Percentiles rank a stretch among this genome's conserved stretches.
Evolutionary conservation across 2,113 vertebrate genomes (phyloP).

Genomic region (Tetrao urogallus): DNA sequence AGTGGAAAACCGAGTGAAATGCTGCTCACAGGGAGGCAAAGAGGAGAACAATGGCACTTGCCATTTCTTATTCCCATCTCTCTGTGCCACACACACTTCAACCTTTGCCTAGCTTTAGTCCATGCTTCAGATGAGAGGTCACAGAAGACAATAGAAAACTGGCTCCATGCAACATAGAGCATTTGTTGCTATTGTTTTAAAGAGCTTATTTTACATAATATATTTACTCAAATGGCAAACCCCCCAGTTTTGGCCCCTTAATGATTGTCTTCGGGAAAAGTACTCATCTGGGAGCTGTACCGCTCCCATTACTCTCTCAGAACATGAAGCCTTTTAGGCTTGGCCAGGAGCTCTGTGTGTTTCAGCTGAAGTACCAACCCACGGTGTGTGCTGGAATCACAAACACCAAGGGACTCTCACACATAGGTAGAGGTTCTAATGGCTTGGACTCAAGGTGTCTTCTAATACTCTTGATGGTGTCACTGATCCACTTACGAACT

Average conservation of each 20-base stretch:
- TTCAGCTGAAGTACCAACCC: neutral
- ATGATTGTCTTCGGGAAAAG: neutral
- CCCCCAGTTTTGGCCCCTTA: neutral
- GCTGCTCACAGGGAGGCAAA: conserved; percentile 12
- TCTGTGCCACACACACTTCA: conserved; percentile 3
- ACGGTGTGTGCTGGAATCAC: neutral
- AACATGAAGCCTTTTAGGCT: neutral
- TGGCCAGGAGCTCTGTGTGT: neutral
- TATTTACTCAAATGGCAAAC: neutral
- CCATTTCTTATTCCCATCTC: conserved; percentile 46
- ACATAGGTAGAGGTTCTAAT: neutral
- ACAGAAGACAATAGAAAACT: neutral
- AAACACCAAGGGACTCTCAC: neutral
- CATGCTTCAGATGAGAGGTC: neutral
- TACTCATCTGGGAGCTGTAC: neutral
- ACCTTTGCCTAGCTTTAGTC: neutral
- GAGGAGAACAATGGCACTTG: conserved; percentile 57
- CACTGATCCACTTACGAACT: neutral
- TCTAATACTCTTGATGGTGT: neutral
- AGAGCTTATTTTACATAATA: neutral
- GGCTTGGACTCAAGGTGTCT: neutral
- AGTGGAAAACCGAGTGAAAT: conserved; percentile 7
- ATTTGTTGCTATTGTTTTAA: neutral
- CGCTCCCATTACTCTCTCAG: neutral
- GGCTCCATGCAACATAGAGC: neutral